Conservation (phyloP, 2,113 vertebrate genomes). For the Condylura cristata region DNA sequence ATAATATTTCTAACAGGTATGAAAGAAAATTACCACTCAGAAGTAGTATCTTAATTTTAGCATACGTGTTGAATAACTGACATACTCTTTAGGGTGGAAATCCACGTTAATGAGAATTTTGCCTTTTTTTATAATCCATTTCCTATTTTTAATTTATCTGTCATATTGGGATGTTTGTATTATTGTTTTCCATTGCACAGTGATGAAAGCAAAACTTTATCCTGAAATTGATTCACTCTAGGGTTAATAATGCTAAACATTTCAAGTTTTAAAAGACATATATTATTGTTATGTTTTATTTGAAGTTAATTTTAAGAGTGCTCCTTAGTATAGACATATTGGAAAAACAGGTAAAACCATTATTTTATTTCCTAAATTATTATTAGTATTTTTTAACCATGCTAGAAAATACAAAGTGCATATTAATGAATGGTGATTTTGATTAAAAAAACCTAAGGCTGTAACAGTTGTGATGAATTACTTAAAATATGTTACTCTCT, state of each 20-base stretch:
- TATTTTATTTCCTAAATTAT: conserved; percentile 14
- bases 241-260: not conserved
- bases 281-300: not conserved
- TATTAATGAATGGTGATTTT: not conserved
- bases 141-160: conserved; percentile 65
- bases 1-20: not conserved
- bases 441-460: not conserved
- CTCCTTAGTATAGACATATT: not conserved
- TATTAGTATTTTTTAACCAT: not conserved
- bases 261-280: not conserved
- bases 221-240: not conserved
- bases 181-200: conserved; percentile 76
- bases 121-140: conserved; percentile 57
- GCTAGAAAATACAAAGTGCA: not conserved
- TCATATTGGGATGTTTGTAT: conserved; percentile 76
- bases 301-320: not conserved
- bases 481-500: not conserved
- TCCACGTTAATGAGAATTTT: conserved; percentile 21
- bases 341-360: not conserved
- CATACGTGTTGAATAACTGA: not conserved
- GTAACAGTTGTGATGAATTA: not conserved
- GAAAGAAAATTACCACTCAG: not conserved
- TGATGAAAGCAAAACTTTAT: conserved; percentile 83
- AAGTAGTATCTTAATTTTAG: conserved; percentile 29
- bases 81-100: not conserved